Percentiles rank a stretch among this genome's conserved stretches.
Evolutionary conservation across 2,797 vertebrate species (phyloP).

Genomic region (Pyrocephalus nanus): DNA sequence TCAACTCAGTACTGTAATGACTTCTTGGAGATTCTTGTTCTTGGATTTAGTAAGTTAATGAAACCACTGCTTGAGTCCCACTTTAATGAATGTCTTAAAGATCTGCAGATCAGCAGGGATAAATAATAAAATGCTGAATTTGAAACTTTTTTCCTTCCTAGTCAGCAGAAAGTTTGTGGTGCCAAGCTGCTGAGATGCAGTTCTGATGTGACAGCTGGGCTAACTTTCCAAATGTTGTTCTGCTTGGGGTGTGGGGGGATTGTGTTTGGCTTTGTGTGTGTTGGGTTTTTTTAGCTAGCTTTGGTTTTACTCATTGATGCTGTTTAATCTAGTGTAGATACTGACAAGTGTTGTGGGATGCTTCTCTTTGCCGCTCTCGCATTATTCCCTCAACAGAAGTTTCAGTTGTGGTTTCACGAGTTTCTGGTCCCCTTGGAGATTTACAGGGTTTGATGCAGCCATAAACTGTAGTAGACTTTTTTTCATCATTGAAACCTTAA

Average conservation of each 20-base stretch:
- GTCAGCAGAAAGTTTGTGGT: constrained; percentile 26
- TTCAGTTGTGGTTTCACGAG: not conserved
- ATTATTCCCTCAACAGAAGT: not conserved
- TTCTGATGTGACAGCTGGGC: constrained; percentile 27
- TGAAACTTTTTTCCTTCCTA: not conserved
- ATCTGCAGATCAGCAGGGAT: constrained; percentile 10
- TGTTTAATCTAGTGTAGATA: not conserved
- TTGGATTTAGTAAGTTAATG: constrained; percentile 32
- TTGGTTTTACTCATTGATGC: not conserved
- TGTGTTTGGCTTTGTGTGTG: not conserved
- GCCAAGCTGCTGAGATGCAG: not conserved
- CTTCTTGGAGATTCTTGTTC: constrained; percentile 14
- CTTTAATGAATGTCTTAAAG: constrained; percentile 4
- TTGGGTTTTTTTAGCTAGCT: not conserved
- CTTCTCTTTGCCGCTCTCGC: not conserved
- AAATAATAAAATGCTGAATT: constrained; percentile 27
- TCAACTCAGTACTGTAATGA: constrained; percentile 5
- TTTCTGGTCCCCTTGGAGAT: not conserved
- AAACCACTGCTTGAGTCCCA: not conserved
- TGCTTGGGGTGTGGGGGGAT: not conserved
- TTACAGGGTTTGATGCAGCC: not conserved
- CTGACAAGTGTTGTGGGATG: not conserved
- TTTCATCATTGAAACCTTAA: not conserved
- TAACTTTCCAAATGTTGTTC: not conserved
- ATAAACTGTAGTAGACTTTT: not conserved